Conservation (phyloP, 2,888 invertebrate genomes). For the Netelia virgata region DNA sequence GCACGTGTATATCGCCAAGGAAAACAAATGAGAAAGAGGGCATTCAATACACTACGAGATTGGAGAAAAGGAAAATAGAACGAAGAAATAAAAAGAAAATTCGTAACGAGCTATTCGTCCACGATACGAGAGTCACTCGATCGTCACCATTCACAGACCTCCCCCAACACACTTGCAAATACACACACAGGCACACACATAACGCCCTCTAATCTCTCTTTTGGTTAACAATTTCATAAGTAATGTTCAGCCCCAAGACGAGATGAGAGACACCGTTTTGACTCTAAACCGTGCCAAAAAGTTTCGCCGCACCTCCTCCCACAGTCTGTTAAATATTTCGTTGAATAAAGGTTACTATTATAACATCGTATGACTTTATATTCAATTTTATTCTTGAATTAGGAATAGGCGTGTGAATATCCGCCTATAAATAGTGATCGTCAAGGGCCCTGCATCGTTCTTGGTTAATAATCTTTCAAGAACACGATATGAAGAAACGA, state of each 20-base stretch:
- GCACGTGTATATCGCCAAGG: constrained; percentile 2
- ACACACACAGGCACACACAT: background rate
- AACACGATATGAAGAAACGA: too few relatives aligned
- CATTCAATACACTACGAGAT: constrained; percentile 13
- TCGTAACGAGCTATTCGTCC: too few relatives aligned
- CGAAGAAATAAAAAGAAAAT: background rate
- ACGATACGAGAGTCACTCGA: too few relatives aligned
- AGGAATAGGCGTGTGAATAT: too few relatives aligned
- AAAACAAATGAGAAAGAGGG: constrained; percentile 27
- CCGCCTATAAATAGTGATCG: too few relatives aligned
- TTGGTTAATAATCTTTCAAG: too few relatives aligned
- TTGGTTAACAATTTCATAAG: constrained; percentile 14
- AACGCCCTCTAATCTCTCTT: background rate
- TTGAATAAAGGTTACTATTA: constrained; percentile 74
- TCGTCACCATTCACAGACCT: background rate
- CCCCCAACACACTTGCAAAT: background rate
- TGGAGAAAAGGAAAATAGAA: background rate
- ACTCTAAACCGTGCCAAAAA: constrained; percentile 69
- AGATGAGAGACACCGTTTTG: constrained; percentile 49
- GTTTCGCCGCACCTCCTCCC: constrained; percentile 75
- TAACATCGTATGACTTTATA: background rate
- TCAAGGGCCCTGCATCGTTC: too few relatives aligned
- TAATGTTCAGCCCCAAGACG: constrained; percentile 40
- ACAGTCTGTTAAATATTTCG: constrained; percentile 80
- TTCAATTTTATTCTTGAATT: background rate